Evolutionary conservation across 2,888 invertebrate genomes (phyloP).

Genomic region (Xestoiulus laeticollis): DNA sequence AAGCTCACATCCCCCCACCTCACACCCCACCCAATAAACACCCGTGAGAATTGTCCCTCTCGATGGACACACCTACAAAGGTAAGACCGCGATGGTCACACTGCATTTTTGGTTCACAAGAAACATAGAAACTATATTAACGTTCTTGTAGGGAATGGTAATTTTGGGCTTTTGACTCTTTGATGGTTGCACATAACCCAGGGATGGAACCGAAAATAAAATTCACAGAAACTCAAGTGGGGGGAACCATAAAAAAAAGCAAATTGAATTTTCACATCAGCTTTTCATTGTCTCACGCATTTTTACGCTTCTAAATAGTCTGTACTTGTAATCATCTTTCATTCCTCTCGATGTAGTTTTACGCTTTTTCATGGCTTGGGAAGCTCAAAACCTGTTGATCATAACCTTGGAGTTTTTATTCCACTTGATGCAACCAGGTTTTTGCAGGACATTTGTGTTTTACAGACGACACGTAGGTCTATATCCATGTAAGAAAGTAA

Average conservation of each 20-base stretch:
- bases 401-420: neutral
- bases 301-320: conserved; percentile 25
- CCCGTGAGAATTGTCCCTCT: conserved; percentile 43
- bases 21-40: conserved; percentile 20
- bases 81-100: neutral
- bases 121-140: neutral
- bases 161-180: neutral
- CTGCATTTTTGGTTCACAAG: neutral
- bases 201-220: conserved; percentile 28
- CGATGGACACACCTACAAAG: conserved; percentile 24
- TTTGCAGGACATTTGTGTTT: too few species aligned
- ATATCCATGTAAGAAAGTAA: too few species aligned
- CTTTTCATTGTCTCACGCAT: conserved; percentile 29
- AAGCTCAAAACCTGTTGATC: neutral
- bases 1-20: conserved; percentile 9
- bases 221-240: conserved; percentile 21
- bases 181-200: neutral
- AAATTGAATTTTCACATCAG: conserved; percentile 34
- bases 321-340: neutral
- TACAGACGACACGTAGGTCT: neutral
- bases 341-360: neutral
- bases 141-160: neutral
- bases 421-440: neutral
- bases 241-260: conserved; percentile 15
- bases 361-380: neutral